These are phyloP conservation scores for Hoplodrina ambigua DNA, from an alignment of 2,888 invertebrate species.

Conservation along the genomic window DNA sequence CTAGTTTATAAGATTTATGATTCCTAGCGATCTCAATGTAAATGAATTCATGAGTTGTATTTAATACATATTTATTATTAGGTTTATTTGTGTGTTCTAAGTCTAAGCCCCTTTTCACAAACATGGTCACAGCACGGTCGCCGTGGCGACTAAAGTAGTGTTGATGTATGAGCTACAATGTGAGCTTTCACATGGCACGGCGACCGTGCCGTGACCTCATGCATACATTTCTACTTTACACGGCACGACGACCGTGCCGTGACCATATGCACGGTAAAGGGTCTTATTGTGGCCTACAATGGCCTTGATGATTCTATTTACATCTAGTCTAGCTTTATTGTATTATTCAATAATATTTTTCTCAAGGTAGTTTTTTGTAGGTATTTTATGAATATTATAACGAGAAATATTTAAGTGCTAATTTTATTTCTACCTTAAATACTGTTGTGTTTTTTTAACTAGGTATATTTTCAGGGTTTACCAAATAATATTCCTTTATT, in stretches of 20 bases:
- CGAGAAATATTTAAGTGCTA: not conserved
- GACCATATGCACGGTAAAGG: too few relatives aligned
- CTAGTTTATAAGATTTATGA: conserved; percentile 6
- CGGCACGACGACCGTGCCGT: too few relatives aligned
- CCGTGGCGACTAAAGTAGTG: too few relatives aligned
- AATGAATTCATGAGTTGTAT: conserved; percentile 7
- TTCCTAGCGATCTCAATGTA: conserved; percentile 26
- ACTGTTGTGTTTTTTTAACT: too few relatives aligned
- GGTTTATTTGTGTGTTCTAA: not conserved
- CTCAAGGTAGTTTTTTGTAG: not conserved
- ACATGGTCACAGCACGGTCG: too few relatives aligned
- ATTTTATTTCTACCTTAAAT: not conserved
- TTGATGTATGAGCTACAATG: too few relatives aligned
- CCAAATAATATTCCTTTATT: too few relatives aligned
- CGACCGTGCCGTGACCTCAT: too few relatives aligned
- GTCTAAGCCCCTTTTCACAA: not conserved
- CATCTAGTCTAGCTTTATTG: conserved; percentile 23
- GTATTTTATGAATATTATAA: conserved; percentile 8
- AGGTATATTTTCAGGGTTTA: too few relatives aligned
- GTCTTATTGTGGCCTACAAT: not conserved
- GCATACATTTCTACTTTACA: too few relatives aligned
- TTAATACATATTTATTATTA: not conserved
- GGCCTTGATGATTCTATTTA: conserved; percentile 1
- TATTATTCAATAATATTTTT: not conserved
- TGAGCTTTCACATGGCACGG: too few relatives aligned